Conservation (phyloP, 92 coral and sea anemone genomes). For the Bergia sp. region DNA sequence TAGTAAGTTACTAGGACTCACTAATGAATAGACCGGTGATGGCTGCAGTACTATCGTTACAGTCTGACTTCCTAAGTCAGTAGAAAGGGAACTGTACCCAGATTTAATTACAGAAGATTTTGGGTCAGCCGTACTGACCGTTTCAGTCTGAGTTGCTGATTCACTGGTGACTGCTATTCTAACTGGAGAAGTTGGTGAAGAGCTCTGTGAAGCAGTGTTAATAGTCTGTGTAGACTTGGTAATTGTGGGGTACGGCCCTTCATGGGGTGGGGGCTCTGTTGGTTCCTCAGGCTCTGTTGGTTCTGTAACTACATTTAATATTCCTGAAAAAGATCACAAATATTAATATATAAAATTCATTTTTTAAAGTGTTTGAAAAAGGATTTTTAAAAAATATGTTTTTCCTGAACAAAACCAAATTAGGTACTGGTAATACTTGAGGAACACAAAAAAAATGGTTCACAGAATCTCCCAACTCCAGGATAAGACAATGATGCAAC, state of each 20-base stretch:
- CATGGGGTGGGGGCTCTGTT: conserved; percentile 33
- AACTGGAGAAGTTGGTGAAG: not conserved
- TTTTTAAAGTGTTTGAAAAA: too few species aligned
- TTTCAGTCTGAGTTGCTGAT: not conserved
- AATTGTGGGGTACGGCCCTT: conserved; percentile 21
- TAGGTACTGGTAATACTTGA: too few species aligned
- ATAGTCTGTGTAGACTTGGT: conserved; percentile 1
- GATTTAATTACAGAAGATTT: not conserved
- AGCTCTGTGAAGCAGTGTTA: not conserved
- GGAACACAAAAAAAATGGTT: too few species aligned
- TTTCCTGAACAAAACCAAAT: too few species aligned
- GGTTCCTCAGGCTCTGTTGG: conserved; percentile 13
- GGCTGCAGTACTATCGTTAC: conserved; percentile 13
- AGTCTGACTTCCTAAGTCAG: not conserved
- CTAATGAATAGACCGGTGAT: conserved; percentile 1
- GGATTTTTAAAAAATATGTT: too few species aligned
- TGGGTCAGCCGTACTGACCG: not conserved
- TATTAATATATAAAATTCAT: too few species aligned
- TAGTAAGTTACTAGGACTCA: conserved; percentile 7
- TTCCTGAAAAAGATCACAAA: not conserved
- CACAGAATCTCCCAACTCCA: too few species aligned
- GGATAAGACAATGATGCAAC: too few species aligned
- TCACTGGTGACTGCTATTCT: not conserved
- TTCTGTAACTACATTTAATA: not conserved
- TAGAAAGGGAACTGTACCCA: not conserved